phyloP scores from a whole-genome alignment of 1,140 invertebrate species.

The Leguminivora glycinivorella region DNA sequence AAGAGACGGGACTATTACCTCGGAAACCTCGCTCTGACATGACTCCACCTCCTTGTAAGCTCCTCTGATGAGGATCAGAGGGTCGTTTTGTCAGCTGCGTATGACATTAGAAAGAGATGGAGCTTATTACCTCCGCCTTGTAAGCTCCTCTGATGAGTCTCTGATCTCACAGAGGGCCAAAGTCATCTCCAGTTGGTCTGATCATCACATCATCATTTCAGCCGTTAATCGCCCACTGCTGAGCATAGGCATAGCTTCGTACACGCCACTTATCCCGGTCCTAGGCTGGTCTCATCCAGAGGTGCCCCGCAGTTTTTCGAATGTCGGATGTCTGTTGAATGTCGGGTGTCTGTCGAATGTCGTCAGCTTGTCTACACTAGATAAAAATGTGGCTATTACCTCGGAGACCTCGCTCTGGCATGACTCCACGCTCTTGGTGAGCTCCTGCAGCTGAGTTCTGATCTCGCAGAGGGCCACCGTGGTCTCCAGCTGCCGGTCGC shows the following conservation, averaged over 20 bases:
- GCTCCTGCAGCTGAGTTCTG: constrained; percentile 92
- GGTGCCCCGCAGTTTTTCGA: no score
- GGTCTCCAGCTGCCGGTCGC: constrained; percentile 92
- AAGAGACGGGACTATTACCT: constrained; percentile 26
- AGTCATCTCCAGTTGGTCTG: constrained; percentile 92
- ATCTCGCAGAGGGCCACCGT: constrained; percentile 94
- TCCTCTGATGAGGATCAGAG: no score
- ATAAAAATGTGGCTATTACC: constrained; percentile 65
- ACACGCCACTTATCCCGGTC: no score
- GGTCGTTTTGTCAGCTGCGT: no score
- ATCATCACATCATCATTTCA: no score
- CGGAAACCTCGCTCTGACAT: constrained; percentile 87
- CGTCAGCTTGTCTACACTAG: no score
- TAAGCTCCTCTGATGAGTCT: constrained; percentile 95
- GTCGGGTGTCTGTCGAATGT: no score
- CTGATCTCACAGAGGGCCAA: constrained; percentile 93
- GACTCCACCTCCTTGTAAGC: constrained; percentile 95
- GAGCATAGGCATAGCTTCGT: no score
- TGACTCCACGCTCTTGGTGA: constrained; percentile 95
- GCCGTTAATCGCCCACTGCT: no score
- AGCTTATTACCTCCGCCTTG: constrained; percentile 95
- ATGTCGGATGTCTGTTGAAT: no score
- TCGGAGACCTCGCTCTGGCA: constrained; percentile 95
- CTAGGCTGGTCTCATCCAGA: no score
- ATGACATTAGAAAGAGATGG: no score